A percentile compares a stretch with the other conserved stretches of the same genome.
phyloP scores from a whole-genome alignment of 2,797 vertebrate species.

The Gila robusta region DNA sequence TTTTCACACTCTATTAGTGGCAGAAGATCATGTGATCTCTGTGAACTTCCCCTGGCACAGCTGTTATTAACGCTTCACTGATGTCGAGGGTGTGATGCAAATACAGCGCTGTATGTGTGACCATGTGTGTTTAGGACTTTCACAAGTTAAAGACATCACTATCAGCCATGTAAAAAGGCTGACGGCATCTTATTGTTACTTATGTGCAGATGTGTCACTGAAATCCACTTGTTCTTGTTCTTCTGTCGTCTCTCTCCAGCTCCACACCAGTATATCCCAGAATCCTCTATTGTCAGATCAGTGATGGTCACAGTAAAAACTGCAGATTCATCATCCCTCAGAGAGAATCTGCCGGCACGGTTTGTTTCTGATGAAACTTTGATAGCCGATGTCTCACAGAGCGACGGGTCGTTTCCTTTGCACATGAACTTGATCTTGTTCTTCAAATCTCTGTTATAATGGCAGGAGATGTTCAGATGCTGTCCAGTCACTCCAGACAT shows the following conservation, averaged over 20 bases:
- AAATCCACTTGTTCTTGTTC: neutral
- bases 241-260: neutral
- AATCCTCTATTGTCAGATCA: conserved; percentile 57
- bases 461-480: neutral
- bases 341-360: conserved; percentile 46
- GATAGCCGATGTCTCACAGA: neutral
- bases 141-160: neutral
- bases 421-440: neutral
- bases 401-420: neutral
- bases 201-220: neutral
- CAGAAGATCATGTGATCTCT: neutral
- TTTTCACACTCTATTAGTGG: too few relatives aligned
- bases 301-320: conserved; percentile 61
- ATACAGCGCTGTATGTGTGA: neutral
- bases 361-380: neutral
- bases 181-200: neutral
- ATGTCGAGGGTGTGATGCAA: neutral
- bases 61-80: neutral
- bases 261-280: conserved; percentile 65
- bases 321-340: conserved; percentile 48
- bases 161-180: neutral
- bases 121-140: neutral
- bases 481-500: neutral
- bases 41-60: neutral
- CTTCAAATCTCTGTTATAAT: fast-evolving